Evolutionary conservation across 2,113 vertebrate genomes (phyloP).

Genomic region (Nesogale talazaci): DNA sequence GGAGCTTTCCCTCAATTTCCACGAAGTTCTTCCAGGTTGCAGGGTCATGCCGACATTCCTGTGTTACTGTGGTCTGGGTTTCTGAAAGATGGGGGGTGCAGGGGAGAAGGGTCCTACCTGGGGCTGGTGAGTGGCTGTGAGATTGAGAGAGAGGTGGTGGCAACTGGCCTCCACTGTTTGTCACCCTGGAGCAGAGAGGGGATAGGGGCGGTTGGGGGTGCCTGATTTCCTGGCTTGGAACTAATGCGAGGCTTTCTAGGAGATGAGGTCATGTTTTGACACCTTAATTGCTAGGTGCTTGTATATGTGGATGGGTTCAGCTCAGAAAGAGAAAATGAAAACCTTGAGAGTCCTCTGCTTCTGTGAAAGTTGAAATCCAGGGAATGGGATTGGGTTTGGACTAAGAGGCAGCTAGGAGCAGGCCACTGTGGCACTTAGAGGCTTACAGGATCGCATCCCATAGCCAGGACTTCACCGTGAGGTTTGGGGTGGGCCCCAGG

Average conservation of each 20-base stretch:
- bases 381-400: background rate
- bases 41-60: background rate
- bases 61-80: background rate
- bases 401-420: background rate
- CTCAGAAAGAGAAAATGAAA: slow-evolving; percentile 6
- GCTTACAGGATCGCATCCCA: background rate
- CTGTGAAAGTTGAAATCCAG: background rate
- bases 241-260: background rate
- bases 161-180: background rate
- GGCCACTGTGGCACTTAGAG: background rate
- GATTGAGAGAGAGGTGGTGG: background rate
- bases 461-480: background rate
- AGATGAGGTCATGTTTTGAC: background rate
- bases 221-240: background rate
- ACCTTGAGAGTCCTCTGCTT: background rate
- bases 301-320: slow-evolving; percentile 10
- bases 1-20: background rate
- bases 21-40: background rate
- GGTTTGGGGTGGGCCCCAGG: background rate
- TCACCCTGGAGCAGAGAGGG: background rate
- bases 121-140: background rate
- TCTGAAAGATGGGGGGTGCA: background rate
- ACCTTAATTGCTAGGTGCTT: background rate
- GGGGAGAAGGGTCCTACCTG: background rate
- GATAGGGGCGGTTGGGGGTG: background rate